A percentile compares a stretch with the other conserved stretches of the same genome.
Conservation (phyloP, 2,888 invertebrate genomes). For the Synanthedon andrenaeformis region DNA sequence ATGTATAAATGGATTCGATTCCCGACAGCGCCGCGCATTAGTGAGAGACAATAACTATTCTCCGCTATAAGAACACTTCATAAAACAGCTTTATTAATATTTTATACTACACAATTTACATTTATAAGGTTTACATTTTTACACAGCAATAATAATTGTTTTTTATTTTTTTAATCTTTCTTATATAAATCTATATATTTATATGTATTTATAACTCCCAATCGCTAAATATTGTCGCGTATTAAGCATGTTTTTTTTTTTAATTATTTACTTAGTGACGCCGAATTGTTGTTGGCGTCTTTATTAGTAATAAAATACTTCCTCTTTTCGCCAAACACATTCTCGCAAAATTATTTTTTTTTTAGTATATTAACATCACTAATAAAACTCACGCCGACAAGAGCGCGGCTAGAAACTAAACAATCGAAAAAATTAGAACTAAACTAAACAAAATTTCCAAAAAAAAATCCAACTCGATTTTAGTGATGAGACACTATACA, state of each 20-base stretch:
- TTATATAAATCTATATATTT: conserved; percentile 44
- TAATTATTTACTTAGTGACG: conserved; percentile 12
- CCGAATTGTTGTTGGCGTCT: conserved; percentile 3
- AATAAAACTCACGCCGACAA: conserved; percentile 35
- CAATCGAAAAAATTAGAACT: conserved; percentile 21
- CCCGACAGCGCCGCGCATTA: conserved; percentile 4
- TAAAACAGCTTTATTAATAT: conserved; percentile 55
- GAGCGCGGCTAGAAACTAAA: conserved; percentile 42
- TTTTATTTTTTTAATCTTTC: conserved; percentile 47
- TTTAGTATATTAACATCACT: too few relatives aligned
- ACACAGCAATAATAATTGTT: conserved; percentile 67
- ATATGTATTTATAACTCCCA: conserved; percentile 35
- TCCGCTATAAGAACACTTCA: conserved; percentile 68
- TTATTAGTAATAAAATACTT: conserved; percentile 40
- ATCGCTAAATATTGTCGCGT: conserved; percentile 69
- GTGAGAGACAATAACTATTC: conserved; percentile 36
- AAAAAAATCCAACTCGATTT: conserved; percentile 35
- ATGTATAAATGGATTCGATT: not conserved
- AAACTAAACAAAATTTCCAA: conserved; percentile 43
- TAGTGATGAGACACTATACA: conserved; percentile 30
- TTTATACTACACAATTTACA: conserved; percentile 68
- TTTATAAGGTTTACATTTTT: conserved; percentile 67
- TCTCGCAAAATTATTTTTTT: conserved; percentile 1
- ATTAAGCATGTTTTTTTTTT: conserved; percentile 47
- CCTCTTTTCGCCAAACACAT: conserved; percentile 10